Evolutionary conservation across 2,113 vertebrate genomes (phyloP).

Genomic region (Lanius ludovicianus): DNA sequence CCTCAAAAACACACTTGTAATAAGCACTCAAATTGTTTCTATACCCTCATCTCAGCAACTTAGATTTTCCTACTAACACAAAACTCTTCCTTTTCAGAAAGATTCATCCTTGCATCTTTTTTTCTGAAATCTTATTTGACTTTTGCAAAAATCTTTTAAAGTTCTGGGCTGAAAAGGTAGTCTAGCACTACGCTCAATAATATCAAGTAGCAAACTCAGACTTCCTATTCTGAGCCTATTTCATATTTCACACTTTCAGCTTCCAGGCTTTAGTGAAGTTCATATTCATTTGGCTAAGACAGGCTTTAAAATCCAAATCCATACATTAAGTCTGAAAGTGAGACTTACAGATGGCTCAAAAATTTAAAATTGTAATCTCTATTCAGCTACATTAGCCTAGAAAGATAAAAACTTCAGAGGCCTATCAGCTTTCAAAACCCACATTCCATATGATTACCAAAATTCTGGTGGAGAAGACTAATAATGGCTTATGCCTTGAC

Average conservation of each 20-base stretch:
- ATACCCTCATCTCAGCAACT: not conserved
- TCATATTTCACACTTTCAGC: conserved; percentile 13
- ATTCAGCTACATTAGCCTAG: not conserved
- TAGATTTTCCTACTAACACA: not conserved
- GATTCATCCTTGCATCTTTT: not conserved
- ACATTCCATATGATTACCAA: not conserved
- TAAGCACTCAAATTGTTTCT: not conserved
- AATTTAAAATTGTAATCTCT: not conserved
- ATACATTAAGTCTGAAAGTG: conserved; percentile 12
- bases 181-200: not conserved
- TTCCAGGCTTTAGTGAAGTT: conserved; percentile 26
- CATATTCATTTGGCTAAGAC: conserved; percentile 6
- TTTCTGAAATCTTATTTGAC: not conserved
- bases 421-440: not conserved
- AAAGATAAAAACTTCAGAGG: not conserved
- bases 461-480: not conserved
- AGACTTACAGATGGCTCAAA: conserved; percentile 40
- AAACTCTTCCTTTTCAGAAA: not conserved
- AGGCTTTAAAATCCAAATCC: conserved; percentile 30
- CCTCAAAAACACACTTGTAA: not conserved
- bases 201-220: not conserved
- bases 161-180: not conserved
- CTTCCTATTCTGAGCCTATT: not conserved
- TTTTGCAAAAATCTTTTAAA: not conserved
- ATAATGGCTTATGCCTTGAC: not conserved